phyloP scores from a whole-genome alignment of 2,888 invertebrate species.

The Fissipunctia ypsillon region DNA sequence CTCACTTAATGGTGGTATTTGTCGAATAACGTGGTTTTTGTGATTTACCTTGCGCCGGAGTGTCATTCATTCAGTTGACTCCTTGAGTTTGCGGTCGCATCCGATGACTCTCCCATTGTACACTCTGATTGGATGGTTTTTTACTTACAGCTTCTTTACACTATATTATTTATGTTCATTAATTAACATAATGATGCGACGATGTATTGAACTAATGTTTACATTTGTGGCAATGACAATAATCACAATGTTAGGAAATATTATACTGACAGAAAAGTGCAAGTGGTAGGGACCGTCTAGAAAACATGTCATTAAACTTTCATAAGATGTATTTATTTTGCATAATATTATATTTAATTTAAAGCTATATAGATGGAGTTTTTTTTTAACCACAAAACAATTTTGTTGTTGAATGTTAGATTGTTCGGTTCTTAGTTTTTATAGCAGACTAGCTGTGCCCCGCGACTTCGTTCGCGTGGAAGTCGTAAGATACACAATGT shows the following conservation, averaged over 20 bases:
- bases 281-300: background rate
- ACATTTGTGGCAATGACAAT: background rate
- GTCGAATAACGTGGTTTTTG: conserved; percentile 59
- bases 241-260: background rate
- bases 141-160: conserved; percentile 14
- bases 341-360: no score
- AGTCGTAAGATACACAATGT: no score
- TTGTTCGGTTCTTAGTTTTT: conserved; percentile 16
- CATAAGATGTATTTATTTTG: background rate
- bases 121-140: conserved; percentile 28
- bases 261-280: no score
- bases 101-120: conserved; percentile 43
- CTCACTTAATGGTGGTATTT: conserved; percentile 36
- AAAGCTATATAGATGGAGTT: no score
- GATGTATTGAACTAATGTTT: conserved; percentile 4
- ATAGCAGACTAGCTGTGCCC: no score
- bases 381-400: background rate
- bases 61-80: conserved; percentile 50
- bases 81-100: conserved; percentile 51
- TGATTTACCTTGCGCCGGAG: conserved; percentile 56
- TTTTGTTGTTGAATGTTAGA: conserved; percentile 3
- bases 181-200: conserved; percentile 4
- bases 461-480: no score
- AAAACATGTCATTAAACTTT: background rate
- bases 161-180: background rate